Evolutionary conservation across 2,888 invertebrate genomes (phyloP).

Genomic region (Leptarthrus brevirostris): DNA sequence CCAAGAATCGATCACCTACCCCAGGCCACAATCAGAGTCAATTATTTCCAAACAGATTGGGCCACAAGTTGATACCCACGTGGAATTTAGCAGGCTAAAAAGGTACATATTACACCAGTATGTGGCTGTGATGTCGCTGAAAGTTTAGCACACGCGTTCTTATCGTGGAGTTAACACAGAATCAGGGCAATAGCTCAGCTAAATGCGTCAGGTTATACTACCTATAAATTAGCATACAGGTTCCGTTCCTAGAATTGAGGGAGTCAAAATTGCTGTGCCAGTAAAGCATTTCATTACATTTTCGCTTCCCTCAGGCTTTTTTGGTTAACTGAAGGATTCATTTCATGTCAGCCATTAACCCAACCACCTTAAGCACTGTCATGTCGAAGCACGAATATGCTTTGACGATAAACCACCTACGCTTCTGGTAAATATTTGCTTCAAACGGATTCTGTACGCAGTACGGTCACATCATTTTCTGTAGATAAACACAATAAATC

Average conservation of each 20-base stretch:
- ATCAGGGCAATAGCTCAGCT: background rate
- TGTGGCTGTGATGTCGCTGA: background rate
- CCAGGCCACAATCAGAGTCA: background rate
- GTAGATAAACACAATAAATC: background rate
- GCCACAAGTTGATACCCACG: background rate
- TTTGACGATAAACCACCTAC: background rate
- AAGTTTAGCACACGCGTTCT: background rate
- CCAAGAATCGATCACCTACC: constrained; percentile 3
- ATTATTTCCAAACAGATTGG: background rate
- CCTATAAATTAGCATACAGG: background rate
- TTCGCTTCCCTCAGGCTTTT: background rate
- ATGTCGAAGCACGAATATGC: background rate
- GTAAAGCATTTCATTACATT: background rate
- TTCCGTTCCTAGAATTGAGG: background rate
- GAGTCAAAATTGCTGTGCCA: background rate
- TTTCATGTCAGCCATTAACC: background rate
- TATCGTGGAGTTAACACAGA: background rate
- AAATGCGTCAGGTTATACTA: background rate
- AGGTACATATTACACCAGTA: background rate
- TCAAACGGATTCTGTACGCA: background rate
- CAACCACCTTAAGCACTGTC: background rate
- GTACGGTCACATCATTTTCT: background rate
- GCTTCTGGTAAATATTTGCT: background rate
- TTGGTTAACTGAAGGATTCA: background rate
- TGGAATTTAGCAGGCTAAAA: background rate